Percentiles rank a stretch among this genome's conserved stretches.
Evolutionary conservation across 2,797 vertebrate species (phyloP).

Genomic region (Anableps anableps): DNA sequence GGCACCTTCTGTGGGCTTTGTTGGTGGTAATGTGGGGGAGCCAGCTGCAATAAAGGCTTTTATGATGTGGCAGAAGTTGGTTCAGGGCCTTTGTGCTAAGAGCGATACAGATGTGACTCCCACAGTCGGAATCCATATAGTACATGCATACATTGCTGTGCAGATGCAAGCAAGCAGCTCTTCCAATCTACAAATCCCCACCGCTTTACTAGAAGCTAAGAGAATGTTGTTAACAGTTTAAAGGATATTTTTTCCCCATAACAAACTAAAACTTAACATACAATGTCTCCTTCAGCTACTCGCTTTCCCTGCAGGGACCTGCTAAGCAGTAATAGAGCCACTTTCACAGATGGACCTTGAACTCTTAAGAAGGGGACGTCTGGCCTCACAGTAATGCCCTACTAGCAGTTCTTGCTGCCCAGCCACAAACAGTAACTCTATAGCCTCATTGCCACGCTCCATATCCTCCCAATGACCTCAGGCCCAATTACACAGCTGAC

Average conservation of each 20-base stretch:
- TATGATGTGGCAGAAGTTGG: conserved; percentile 71
- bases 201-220: conserved; percentile 21
- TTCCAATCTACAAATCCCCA: conserved; percentile 7
- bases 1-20: conserved; percentile 55
- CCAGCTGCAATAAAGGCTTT: conserved; percentile 67
- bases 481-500: conserved; percentile 84
- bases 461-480: conserved; percentile 79
- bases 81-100: conserved; percentile 61
- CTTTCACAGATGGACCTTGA: conserved; percentile 73
- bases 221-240: conserved; percentile 59
- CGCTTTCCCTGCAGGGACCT: conserved; percentile 37
- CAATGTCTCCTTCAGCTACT: conserved; percentile 26
- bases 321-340: conserved; percentile 62
- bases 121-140: conserved; percentile 22
- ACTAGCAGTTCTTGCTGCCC: conserved; percentile 37
- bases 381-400: conserved; percentile 62
- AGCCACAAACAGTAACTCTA: conserved; percentile 79
- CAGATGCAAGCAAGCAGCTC: conserved; percentile 1
- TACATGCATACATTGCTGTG: conserved; percentile 9
- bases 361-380: conserved; percentile 70
- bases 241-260: conserved; percentile 1
- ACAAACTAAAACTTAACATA: conserved; percentile 23
- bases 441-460: conserved; percentile 81
- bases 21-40: conserved; percentile 63
- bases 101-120: conserved; percentile 73